These are phyloP conservation scores for Sebastes vulpes DNA, from an alignment of 2,797 vertebrate genomes.

Conservation along the genomic window DNA sequence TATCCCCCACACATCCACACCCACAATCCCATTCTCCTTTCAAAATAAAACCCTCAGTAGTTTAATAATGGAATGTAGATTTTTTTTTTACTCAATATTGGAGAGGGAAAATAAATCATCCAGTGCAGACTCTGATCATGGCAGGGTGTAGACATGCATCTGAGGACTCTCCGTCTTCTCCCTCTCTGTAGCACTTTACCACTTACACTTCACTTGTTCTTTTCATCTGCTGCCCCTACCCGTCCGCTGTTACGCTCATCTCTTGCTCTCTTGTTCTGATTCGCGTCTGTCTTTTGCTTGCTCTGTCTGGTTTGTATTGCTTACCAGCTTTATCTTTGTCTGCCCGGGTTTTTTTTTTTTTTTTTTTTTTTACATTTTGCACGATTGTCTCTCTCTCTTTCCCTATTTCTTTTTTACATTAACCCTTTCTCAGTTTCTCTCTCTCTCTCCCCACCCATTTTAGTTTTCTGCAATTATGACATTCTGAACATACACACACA, in stretches of 20 bases:
- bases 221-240: constrained; percentile 58
- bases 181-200: constrained; percentile 46
- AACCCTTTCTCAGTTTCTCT: not conserved
- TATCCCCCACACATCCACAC: constrained; percentile 19
- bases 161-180: constrained; percentile 40
- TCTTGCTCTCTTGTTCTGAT: constrained; percentile 37
- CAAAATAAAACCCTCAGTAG: constrained; percentile 68
- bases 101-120: constrained; percentile 66
- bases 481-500: not conserved
- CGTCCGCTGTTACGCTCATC: constrained; percentile 75
- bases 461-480: not conserved
- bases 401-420: not conserved
- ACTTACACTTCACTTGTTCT: constrained; percentile 73
- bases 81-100: constrained; percentile 57
- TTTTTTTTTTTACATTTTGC: not conserved
- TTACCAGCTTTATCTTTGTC: constrained; percentile 28
- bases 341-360: not conserved
- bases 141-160: constrained; percentile 66
- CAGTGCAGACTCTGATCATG: constrained; percentile 67
- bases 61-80: constrained; percentile 66
- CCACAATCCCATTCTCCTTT: constrained; percentile 53
- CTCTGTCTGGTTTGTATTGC: constrained; percentile 32
- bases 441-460: not conserved
- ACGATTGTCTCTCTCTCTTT: not conserved
- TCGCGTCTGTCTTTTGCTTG: constrained; percentile 26